Percentiles rank a stretch among this genome's conserved stretches.
These are phyloP conservation scores for Cyprinodon brontotheroides DNA, from an alignment of 2,113 vertebrate genomes.

Conservation along the genomic window DNA sequence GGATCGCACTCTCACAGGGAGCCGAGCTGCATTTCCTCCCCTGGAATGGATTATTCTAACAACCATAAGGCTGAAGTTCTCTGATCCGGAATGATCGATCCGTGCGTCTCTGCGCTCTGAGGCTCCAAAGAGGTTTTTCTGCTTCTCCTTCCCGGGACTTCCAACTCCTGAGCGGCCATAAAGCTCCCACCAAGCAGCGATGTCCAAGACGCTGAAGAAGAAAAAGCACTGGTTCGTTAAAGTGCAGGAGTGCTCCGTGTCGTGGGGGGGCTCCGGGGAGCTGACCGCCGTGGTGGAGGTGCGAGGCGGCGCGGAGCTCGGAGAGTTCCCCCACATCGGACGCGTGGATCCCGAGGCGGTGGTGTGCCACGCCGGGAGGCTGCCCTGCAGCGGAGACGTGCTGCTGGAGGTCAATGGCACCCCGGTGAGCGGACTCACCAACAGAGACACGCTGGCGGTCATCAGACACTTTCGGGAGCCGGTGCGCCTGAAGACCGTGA, in stretches of 20 bases:
- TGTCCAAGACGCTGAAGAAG: constrained; percentile 96
- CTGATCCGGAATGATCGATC: constrained; percentile 34
- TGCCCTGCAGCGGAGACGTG: constrained; percentile 86
- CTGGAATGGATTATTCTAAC: constrained; percentile 47
- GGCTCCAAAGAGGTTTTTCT: constrained; percentile 20
- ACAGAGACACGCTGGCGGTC: constrained; percentile 92
- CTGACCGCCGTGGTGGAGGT: constrained; percentile 81
- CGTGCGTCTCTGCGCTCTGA: constrained; percentile 57
- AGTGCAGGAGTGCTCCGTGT: constrained; percentile 90
- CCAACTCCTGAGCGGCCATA: neutral
- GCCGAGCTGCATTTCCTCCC: neutral
- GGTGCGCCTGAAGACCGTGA: constrained; percentile 91
- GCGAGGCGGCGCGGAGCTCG: constrained; percentile 89
- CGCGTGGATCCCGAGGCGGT: constrained; percentile 80
- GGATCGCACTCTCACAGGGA: constrained; percentile 1
- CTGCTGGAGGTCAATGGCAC: constrained; percentile 96
- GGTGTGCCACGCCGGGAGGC: constrained; percentile 84
- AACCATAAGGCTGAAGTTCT: constrained; percentile 38
- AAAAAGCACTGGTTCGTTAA: constrained; percentile 94
- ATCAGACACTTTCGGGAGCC: constrained; percentile 94
- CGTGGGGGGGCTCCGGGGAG: constrained; percentile 83
- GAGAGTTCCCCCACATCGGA: constrained; percentile 91
- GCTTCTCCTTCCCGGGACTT: neutral
- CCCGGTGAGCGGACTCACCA: constrained; percentile 93
- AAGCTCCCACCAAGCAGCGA: constrained; percentile 60